These are phyloP conservation scores for Sclerurus mexicanus DNA, from an alignment of 2,113 vertebrate genomes.

Conservation along the genomic window DNA sequence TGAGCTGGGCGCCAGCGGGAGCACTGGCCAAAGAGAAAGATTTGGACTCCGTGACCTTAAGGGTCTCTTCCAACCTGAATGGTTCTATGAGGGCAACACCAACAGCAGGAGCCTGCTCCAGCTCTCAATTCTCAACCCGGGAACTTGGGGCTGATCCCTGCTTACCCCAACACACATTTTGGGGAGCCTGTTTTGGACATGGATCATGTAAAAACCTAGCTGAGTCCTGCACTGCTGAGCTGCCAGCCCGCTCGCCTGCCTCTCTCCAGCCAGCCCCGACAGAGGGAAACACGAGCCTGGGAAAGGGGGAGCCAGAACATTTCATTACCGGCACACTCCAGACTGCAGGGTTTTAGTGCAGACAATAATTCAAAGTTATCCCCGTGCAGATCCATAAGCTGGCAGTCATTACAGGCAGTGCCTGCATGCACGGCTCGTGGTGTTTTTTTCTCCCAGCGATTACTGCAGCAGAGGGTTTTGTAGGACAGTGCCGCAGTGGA, in stretches of 20 bases:
- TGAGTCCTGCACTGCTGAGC: background rate
- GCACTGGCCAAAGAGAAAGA: background rate
- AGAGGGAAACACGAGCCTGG: background rate
- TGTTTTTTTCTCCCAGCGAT: background rate
- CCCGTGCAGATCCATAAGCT: slow-evolving; percentile 41
- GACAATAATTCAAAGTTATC: slow-evolving; percentile 56
- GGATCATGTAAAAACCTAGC: background rate
- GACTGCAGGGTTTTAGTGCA: slow-evolving; percentile 31
- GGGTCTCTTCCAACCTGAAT: background rate
- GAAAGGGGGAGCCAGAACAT: background rate
- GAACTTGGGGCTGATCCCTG: background rate
- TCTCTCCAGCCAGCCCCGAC: background rate
- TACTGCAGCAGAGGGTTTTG: slow-evolving; percentile 60
- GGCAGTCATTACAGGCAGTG: slow-evolving; percentile 12
- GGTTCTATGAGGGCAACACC: background rate
- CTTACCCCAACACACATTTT: background rate
- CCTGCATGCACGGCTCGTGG: background rate
- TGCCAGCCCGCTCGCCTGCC: background rate
- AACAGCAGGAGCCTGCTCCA: rapidly evolving
- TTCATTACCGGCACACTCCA: background rate
- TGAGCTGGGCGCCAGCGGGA: background rate
- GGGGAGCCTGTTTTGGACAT: background rate
- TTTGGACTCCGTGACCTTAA: background rate
- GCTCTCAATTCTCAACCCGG: rapidly evolving
- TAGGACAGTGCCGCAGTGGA: slow-evolving; percentile 56